Conservation (phyloP, 2,113 vertebrate genomes). For the Stigmatopora nigra region DNA sequence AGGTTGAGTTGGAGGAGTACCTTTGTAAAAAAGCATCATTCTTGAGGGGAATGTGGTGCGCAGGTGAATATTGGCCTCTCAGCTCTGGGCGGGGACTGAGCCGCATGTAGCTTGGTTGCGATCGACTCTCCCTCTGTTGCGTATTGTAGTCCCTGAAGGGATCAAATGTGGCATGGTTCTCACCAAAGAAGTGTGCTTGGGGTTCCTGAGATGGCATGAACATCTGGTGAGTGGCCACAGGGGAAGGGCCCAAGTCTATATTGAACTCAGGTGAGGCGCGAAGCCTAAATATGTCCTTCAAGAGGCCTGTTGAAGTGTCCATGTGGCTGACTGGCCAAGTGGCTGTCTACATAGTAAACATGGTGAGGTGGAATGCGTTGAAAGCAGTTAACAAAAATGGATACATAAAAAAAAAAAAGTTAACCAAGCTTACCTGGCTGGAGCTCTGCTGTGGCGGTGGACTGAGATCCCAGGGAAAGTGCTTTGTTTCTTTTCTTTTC, state of each 20-base stretch:
- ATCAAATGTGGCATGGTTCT: slow-evolving; percentile 11
- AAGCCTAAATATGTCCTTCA: slow-evolving; percentile 31
- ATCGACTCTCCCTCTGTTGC: slow-evolving; percentile 14
- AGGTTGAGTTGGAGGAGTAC: slow-evolving; percentile 8
- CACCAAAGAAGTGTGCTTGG: slow-evolving; percentile 21
- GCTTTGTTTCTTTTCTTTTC: slow-evolving; percentile 16
- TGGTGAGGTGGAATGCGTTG: neutral
- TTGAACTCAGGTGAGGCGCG: slow-evolving; percentile 22
- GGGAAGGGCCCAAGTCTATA: slow-evolving; percentile 27
- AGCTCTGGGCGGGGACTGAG: slow-evolving; percentile 5
- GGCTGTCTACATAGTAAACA: slow-evolving; percentile 40
- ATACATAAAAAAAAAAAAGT: neutral
- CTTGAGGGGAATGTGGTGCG: slow-evolving; percentile 20
- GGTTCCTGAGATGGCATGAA: slow-evolving; percentile 16
- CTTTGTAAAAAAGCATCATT: slow-evolving; percentile 19
- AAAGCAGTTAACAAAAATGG: neutral
- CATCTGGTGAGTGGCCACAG: slow-evolving; percentile 3
- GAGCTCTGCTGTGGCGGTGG: slow-evolving; percentile 9
- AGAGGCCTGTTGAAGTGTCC: slow-evolving; percentile 15
- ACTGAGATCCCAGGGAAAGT: slow-evolving; percentile 21
- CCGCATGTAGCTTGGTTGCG: slow-evolving; percentile 1
- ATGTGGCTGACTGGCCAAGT: slow-evolving; percentile 30
- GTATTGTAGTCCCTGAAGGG: slow-evolving; percentile 32
- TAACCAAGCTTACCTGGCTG: slow-evolving; percentile 36
- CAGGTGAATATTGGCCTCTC: slow-evolving; percentile 5